A percentile compares a stretch with the other conserved stretches of the same genome.
These are phyloP conservation scores for Macroglossus sobrinus DNA, from an alignment of 2,113 vertebrate genomes.

Conservation along the genomic window DNA sequence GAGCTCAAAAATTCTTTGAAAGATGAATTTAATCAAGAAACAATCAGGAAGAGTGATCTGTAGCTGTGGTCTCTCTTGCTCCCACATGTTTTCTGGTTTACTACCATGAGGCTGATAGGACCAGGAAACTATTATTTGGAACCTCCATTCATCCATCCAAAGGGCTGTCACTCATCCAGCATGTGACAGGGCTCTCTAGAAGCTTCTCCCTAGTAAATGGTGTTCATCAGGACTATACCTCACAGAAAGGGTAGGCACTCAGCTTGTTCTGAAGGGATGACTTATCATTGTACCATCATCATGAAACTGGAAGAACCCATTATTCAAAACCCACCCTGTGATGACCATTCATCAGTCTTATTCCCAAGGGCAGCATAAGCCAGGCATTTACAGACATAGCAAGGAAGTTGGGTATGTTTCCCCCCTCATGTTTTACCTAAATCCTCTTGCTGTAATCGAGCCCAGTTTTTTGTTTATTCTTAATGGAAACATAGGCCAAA, in stretches of 20 bases:
- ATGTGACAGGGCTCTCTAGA: neutral
- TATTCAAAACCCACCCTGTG: neutral
- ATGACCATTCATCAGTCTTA: neutral
- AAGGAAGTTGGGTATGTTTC: neutral
- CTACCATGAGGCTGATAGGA: neutral
- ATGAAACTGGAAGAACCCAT: neutral
- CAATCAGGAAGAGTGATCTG: neutral
- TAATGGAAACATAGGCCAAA: slow-evolving; percentile 33
- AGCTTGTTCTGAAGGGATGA: neutral
- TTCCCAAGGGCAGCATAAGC: neutral
- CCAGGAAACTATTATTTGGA: neutral
- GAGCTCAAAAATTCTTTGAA: neutral
- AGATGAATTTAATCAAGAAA: neutral
- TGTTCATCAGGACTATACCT: neutral
- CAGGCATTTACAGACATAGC: neutral
- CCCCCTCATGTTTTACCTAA: slow-evolving; percentile 33
- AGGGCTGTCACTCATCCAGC: neutral
- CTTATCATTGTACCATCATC: neutral
- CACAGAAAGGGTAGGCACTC: neutral
- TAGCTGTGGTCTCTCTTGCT: neutral
- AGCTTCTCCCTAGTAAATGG: neutral
- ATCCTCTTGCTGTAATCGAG: neutral
- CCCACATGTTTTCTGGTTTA: neutral
- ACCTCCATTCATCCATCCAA: neutral
- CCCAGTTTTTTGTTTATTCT: slow-evolving; percentile 31